These are phyloP conservation scores for Crotalus viridis DNA, from an alignment of 2,113 vertebrate species.

Conservation along the genomic window DNA sequence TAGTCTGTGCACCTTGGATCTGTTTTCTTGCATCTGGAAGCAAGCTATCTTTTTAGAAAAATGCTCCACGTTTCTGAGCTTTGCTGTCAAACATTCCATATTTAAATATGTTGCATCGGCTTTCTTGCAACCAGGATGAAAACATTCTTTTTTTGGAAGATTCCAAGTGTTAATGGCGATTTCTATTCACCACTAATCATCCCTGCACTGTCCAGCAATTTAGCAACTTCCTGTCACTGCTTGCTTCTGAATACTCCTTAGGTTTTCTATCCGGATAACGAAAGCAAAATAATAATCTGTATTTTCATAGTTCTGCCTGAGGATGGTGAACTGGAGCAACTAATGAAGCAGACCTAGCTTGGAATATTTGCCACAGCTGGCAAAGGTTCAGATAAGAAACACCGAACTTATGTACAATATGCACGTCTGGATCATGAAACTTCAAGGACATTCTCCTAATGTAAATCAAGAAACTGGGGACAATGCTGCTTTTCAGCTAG, in stretches of 20 bases:
- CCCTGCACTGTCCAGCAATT: neutral
- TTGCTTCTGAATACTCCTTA: neutral
- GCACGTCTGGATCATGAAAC: neutral
- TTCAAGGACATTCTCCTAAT: neutral
- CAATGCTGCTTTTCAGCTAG: neutral
- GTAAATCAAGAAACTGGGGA: neutral
- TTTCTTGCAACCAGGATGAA: too few species aligned
- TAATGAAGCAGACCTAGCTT: neutral
- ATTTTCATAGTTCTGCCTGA: neutral
- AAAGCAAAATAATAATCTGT: neutral
- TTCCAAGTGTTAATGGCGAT: neutral
- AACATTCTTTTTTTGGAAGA: too few species aligned
- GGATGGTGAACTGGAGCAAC: neutral
- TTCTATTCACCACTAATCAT: neutral
- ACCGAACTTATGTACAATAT: neutral
- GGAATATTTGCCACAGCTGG: neutral
- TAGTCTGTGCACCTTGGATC: neutral
- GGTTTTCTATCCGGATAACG: neutral
- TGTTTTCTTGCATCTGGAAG: neutral
- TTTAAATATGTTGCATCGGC: too few species aligned
- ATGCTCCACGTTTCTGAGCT: too few species aligned
- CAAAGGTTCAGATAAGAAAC: neutral
- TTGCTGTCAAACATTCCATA: too few species aligned
- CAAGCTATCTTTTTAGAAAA: too few species aligned
- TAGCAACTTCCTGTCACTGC: neutral